phyloP scores from a whole-genome alignment of 1,140 invertebrate species.

The Magallana ariakensis region DNA sequence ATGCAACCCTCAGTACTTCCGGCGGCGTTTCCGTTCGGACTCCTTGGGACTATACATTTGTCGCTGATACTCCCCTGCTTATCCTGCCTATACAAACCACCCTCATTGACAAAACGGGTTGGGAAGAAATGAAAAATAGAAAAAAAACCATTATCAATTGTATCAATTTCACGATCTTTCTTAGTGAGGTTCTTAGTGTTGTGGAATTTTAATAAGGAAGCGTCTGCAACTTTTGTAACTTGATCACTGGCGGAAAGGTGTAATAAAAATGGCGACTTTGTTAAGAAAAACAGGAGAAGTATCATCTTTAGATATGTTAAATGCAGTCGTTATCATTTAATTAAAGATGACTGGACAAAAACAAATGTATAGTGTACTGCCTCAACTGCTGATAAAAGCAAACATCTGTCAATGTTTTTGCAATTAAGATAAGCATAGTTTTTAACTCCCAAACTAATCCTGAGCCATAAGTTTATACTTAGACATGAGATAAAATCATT shows the following conservation, averaged over 20 bases:
- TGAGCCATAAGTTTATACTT: conserved; percentile 31
- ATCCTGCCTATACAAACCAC: background rate
- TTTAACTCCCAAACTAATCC: background rate
- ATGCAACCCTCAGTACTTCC: background rate
- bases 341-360: too few species aligned
- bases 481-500: conserved; percentile 31
- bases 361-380: too few species aligned
- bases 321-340: too few species aligned
- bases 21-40: background rate
- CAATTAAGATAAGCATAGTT: background rate
- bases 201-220: conserved; percentile 31
- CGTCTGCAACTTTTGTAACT: conserved; percentile 15
- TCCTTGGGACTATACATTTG: background rate
- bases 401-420: background rate
- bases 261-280: background rate
- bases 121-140: background rate
- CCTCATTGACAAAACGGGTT: conserved; percentile 1
- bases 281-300: too few species aligned
- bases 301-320: too few species aligned
- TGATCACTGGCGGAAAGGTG: background rate
- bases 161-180: conserved; percentile 35
- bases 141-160: conserved; percentile 26
- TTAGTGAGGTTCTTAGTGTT: background rate
- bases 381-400: too few species aligned
- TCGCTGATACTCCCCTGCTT: background rate